phyloP scores from a whole-genome alignment of 2,113 vertebrate species.

The Pollachius pollachius region DNA sequence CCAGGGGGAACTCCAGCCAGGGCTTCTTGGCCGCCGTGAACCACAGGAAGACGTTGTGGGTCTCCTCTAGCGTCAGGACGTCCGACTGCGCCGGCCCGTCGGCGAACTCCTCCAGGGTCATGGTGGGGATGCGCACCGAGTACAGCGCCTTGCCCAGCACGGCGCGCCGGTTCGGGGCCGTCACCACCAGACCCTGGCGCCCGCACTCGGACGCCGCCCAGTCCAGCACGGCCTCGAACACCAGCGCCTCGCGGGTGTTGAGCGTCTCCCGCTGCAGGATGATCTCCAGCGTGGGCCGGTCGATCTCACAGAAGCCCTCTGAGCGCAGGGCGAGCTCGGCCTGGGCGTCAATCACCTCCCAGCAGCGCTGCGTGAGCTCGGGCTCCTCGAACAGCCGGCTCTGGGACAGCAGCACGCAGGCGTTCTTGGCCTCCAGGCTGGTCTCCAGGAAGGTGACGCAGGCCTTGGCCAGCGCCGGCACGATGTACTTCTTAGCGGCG shows the following conservation, averaged over 20 bases:
- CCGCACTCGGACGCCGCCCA: slow-evolving; percentile 91
- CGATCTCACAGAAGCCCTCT: slow-evolving; percentile 92
- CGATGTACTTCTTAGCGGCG: slow-evolving; percentile 95
- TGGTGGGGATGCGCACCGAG: slow-evolving; percentile 86
- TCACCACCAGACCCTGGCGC: slow-evolving; percentile 78
- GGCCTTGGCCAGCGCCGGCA: slow-evolving; percentile 88
- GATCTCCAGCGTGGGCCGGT: slow-evolving; percentile 87
- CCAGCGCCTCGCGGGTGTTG: slow-evolving; percentile 85
- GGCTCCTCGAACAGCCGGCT: slow-evolving; percentile 94
- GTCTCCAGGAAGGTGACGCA: slow-evolving; percentile 94
- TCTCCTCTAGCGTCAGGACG: slow-evolving; percentile 87
- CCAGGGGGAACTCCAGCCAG: slow-evolving; percentile 81
- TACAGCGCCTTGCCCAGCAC: slow-evolving; percentile 86
- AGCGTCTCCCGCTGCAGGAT: slow-evolving; percentile 88
- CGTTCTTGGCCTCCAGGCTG: slow-evolving; percentile 90
- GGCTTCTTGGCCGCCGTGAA: slow-evolving; percentile 90
- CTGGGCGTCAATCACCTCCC: slow-evolving; percentile 95
- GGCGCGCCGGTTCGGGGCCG: slow-evolving; percentile 80
- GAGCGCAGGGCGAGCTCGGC: slow-evolving; percentile 88
- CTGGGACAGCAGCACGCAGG: slow-evolving; percentile 92
- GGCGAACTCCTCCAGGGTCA: slow-evolving; percentile 93
- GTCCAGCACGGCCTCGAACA: slow-evolving; percentile 85
- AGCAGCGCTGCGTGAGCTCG: slow-evolving; percentile 90
- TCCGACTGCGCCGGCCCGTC: slow-evolving; percentile 88
- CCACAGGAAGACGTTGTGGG: slow-evolving; percentile 89